Evolutionary conservation across 1,140 invertebrate genomes (phyloP).

Genomic region (Ectropis grisescens): DNA sequence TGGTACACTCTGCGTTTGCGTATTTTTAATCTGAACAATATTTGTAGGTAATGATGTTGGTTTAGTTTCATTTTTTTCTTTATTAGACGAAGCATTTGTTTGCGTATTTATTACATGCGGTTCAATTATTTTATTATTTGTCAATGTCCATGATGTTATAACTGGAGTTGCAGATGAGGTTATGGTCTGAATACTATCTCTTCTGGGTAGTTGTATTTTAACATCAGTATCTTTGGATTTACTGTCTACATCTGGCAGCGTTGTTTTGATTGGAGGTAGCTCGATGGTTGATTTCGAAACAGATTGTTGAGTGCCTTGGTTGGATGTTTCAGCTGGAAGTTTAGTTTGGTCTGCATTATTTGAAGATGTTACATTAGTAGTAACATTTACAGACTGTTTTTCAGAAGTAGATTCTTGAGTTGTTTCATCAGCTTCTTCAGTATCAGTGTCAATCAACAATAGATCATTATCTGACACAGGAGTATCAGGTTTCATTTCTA

Average conservation of each 20-base stretch:
- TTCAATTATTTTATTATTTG: conserved; percentile 51
- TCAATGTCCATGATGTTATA: conserved; percentile 67
- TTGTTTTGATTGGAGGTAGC: conserved; percentile 1
- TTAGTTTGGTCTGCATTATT: too few species aligned
- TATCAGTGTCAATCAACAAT: conserved; percentile 89
- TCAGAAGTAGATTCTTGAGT: conserved; percentile 52
- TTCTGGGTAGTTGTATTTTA: conserved; percentile 42
- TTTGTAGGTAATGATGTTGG: conserved; percentile 57
- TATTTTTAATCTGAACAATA: conserved; percentile 54
- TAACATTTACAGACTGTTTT: conserved; percentile 33
- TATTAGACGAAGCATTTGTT: conserved; percentile 21
- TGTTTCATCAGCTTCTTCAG: conserved; percentile 74
- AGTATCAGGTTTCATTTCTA: conserved; percentile 86
- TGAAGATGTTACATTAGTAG: too few species aligned
- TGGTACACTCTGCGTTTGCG: conserved; percentile 34
- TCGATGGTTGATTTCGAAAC: conserved; percentile 1
- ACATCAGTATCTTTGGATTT: conserved; percentile 27
- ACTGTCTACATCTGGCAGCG: conserved; percentile 8
- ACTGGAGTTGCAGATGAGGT: conserved; percentile 70
- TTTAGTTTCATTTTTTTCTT: conserved; percentile 48
- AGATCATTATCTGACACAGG: conserved; percentile 87
- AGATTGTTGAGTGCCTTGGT: too few species aligned
- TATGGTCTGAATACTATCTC: conserved; percentile 59
- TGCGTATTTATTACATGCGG: conserved; percentile 43
- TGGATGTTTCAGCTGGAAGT: too few species aligned